These are phyloP conservation scores for Ochropleura leucogaster DNA, from an alignment of 2,888 invertebrate genomes.

Conservation along the genomic window DNA sequence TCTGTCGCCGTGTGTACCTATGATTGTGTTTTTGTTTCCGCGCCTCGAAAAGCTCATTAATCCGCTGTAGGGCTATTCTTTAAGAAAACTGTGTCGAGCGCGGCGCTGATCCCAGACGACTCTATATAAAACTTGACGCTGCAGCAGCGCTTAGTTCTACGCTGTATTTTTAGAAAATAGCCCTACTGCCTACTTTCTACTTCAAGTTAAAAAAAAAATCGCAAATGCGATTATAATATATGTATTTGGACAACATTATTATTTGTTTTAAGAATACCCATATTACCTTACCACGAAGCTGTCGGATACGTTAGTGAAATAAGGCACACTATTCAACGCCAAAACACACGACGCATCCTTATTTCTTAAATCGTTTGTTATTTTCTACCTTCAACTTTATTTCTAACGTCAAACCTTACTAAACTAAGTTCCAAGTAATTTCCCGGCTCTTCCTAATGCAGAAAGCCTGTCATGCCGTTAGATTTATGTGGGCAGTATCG, in stretches of 20 bases:
- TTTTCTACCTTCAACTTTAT: background rate
- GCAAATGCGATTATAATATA: background rate
- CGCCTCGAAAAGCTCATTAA: too few relatives aligned
- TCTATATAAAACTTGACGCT: too few relatives aligned
- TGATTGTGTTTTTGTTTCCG: too few relatives aligned
- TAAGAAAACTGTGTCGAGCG: too few relatives aligned
- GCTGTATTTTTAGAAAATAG: too few relatives aligned
- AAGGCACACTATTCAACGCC: background rate
- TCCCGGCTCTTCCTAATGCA: constrained; percentile 52
- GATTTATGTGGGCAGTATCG: constrained; percentile 57
- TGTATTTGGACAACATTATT: background rate
- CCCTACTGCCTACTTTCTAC: too few relatives aligned
- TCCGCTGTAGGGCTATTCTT: too few relatives aligned
- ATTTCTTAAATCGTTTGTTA: background rate
- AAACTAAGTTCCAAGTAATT: constrained; percentile 31
- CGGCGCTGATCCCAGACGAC: too few relatives aligned
- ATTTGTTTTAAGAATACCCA: background rate
- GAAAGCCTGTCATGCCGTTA: constrained; percentile 53
- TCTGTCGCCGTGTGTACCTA: too few relatives aligned
- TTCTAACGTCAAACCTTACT: background rate
- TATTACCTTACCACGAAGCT: background rate
- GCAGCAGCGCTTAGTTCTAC: too few relatives aligned
- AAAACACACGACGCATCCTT: background rate
- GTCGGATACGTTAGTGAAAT: background rate
- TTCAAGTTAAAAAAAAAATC: background rate